Base-by-base conservation (phyloP, 2,888 invertebrate species). In the Conus canariensis region DNA sequence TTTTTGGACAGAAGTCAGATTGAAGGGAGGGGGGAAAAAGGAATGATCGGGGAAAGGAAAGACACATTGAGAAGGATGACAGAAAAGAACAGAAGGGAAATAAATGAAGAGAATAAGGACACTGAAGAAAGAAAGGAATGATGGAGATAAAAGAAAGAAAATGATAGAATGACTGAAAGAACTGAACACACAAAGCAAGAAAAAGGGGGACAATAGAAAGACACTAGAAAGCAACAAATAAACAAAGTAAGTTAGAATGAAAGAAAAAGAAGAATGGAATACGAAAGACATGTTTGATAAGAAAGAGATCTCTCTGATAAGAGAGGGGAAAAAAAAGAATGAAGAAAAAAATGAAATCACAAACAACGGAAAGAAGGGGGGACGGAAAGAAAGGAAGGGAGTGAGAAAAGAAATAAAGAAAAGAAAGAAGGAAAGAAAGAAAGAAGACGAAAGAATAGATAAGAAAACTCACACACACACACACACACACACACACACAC, bases 401-500 rank as follows among this genome's bases (percentile, higher is more conserved):
- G 45, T 1, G 45, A 45, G 45, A 4, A 2, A 45, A 45, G 30
- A 45, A 45, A 45, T 45, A 4, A 45, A 45, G 10, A 30, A 30
- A 45, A 6, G 16, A 80, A 80, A 12, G 10, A 30, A 80, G 9
- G 14, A 45, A 25, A 80, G 25, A 45, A 80, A 80, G 16, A 45
- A n/a, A 77, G 30, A 30, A 45, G 45, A 45, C 4, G 4, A 45
- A 16, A 30, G 6, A 80, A 12, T 30, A 80, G 30, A n/a, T 10
- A 10, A 16, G 12, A 45, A 80, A 30, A 77, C 77, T 4, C 77
- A 45, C 77, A 58, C 82, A 58, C 56, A 22, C 82, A 8, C 22
- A 56, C 82, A 83, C 58, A 83, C 56, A 85, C 85, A 85, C 59
- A 59, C 85, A 85, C 59, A 56, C 10, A 83, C 58, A 83, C 82